Evolutionary conservation across 2,797 vertebrate genomes (phyloP).

Genomic region (Enteromius argenteus): DNA sequence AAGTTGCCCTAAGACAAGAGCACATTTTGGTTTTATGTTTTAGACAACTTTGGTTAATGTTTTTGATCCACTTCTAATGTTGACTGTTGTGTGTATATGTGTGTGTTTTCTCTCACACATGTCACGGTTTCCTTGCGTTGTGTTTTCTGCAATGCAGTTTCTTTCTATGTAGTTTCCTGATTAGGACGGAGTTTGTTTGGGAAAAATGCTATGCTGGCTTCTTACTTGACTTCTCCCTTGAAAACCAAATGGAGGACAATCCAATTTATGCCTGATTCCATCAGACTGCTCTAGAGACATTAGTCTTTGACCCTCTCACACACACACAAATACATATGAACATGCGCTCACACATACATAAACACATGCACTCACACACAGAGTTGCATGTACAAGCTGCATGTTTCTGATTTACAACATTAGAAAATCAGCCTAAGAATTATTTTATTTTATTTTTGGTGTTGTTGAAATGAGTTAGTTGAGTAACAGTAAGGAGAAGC

Average conservation of each 20-base stretch:
- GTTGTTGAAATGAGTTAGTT: not conserved
- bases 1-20: too few species aligned
- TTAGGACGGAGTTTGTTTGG: conserved; percentile 81
- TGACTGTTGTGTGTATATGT: too few species aligned
- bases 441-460: too few species aligned
- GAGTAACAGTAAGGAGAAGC: not conserved
- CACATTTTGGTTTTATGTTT: too few species aligned
- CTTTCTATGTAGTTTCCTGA: conserved; percentile 70
- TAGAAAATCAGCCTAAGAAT: not conserved
- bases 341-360: conserved; percentile 50
- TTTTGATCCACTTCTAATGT: too few species aligned
- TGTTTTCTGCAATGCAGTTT: conserved; percentile 80
- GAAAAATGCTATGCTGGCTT: conserved; percentile 11
- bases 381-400: not conserved
- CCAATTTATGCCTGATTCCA: conserved; percentile 98
- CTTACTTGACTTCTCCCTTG: conserved; percentile 39
- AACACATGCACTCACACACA: conserved; percentile 7
- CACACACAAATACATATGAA: conserved; percentile 46
- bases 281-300: conserved; percentile 87
- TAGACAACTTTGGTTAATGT: too few species aligned
- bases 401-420: not conserved
- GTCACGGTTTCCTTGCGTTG: not conserved
- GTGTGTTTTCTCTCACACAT: conserved; percentile 55
- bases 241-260: conserved; percentile 97
- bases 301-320: conserved; percentile 79